Conservation (phyloP, 2,888 invertebrate genomes). For the Hanleya hanleyi region DNA sequence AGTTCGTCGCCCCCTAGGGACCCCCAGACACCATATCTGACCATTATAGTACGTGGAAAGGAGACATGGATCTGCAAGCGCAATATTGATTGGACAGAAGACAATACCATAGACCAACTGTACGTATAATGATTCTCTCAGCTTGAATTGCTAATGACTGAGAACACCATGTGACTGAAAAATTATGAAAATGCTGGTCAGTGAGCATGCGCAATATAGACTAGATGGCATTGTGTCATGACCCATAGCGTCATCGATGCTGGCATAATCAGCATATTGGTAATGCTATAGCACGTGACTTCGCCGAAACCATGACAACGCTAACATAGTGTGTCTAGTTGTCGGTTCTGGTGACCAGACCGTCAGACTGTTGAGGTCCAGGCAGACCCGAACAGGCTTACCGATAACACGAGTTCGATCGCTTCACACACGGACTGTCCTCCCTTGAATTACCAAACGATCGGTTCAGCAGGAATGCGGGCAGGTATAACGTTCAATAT, state of each 20-base stretch:
- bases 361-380: too few species aligned
- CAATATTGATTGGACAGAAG: neutral
- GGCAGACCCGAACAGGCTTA: too few species aligned
- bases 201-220: neutral
- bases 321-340: neutral
- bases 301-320: neutral
- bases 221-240: neutral
- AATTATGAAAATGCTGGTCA: neutral
- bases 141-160: conserved; percentile 7
- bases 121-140: neutral
- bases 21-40: neutral
- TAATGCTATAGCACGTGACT: conserved; percentile 6
- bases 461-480: too few species aligned
- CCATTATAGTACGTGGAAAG: neutral
- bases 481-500: too few species aligned
- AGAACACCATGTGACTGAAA: neutral
- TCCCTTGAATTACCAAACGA: too few species aligned
- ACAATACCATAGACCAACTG: neutral
- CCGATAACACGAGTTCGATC: too few species aligned
- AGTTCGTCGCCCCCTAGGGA: neutral
- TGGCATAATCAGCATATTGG: neutral
- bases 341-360: too few species aligned
- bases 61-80: neutral
- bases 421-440: too few species aligned
- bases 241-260: neutral